Conservation (phyloP, 2,113 vertebrate genomes). For the Notiomystis cincta region DNA sequence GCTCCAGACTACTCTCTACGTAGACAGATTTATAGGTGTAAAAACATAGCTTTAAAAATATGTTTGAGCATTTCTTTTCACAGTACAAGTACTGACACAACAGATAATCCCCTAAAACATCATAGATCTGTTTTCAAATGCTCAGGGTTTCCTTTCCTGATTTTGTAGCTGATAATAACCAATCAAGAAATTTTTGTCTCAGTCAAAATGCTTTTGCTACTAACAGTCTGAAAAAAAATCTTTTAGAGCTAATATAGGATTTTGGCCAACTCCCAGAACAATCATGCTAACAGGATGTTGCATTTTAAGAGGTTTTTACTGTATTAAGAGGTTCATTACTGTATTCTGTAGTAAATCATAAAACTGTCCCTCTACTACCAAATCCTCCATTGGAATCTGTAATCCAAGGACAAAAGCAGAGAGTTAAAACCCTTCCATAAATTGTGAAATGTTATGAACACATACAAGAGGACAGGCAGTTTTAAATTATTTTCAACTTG, state of each 20-base stretch:
- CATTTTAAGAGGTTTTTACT: constrained; percentile 1
- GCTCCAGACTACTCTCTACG: neutral
- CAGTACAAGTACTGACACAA: neutral
- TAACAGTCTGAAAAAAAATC: neutral
- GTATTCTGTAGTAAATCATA: neutral
- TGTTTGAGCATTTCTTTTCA: neutral
- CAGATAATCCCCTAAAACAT: neutral
- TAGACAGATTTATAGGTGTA: neutral
- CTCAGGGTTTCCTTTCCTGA: neutral
- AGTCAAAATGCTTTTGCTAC: neutral
- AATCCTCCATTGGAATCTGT: neutral
- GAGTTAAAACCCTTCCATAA: neutral
- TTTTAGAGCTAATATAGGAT: neutral
- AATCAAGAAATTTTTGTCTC: neutral
- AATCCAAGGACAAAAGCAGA: neutral
- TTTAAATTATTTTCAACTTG: neutral
- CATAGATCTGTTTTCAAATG: neutral
- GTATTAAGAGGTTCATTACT: too few relatives aligned
- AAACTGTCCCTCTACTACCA: neutral
- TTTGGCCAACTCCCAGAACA: neutral
- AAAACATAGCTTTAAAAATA: neutral
- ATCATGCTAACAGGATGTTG: neutral
- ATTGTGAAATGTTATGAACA: neutral
- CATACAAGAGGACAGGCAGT: fast-evolving
- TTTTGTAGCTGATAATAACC: neutral